Conservation (phyloP, 2,888 invertebrate genomes). For the Platycheirus rosarum region DNA sequence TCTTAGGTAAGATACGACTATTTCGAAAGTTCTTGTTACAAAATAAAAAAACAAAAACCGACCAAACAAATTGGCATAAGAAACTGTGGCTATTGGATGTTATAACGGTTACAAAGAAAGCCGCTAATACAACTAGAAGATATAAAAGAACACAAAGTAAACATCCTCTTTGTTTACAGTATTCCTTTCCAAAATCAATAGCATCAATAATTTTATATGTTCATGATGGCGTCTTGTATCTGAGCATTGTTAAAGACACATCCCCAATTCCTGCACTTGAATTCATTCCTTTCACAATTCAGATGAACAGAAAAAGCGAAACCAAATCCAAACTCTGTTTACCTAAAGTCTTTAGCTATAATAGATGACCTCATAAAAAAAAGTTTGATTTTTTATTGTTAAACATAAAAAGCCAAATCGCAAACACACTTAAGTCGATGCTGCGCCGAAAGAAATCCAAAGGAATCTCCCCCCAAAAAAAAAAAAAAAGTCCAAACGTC, state of each 20-base stretch:
- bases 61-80: too few species aligned
- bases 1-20: too few species aligned
- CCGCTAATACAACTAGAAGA: too few species aligned
- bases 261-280: conserved; percentile 2
- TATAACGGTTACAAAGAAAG: too few species aligned
- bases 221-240: conserved; percentile 70
- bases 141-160: conserved; percentile 10
- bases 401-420: conserved; percentile 82
- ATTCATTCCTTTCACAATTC: background rate
- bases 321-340: conserved; percentile 54
- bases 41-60: too few species aligned
- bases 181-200: conserved; percentile 52
- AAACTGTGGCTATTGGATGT: too few species aligned
- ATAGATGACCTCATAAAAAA: conserved; percentile 82
- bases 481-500: conserved; percentile 55
- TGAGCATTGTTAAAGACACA: conserved; percentile 3
- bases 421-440: conserved; percentile 82
- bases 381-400: conserved; percentile 82
- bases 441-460: conserved; percentile 59
- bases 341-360: conserved; percentile 76
- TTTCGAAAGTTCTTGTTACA: too few species aligned
- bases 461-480: conserved; percentile 1
- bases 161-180: conserved; percentile 39
- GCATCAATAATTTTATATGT: conserved; percentile 60
- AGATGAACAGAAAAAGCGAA: conserved; percentile 25